Conservation (phyloP, 2,888 invertebrate genomes). For the Ophion slaviceki region DNA sequence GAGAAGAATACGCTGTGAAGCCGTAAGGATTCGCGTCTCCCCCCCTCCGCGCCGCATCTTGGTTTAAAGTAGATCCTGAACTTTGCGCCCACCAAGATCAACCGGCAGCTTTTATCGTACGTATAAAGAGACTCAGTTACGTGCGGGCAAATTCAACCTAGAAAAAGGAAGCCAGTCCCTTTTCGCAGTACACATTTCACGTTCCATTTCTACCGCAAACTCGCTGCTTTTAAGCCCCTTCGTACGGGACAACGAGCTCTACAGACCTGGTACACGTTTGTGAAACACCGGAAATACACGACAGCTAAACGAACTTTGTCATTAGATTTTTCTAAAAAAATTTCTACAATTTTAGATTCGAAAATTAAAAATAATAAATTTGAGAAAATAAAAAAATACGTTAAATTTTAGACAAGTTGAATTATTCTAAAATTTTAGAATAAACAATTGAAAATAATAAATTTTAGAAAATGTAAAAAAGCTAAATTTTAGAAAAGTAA, state of each 20-base stretch:
- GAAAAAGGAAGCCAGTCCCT: background rate
- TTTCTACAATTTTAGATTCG: no score
- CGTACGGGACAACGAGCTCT: background rate
- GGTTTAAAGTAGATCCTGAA: slow-evolving; percentile 47
- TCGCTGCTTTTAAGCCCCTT: background rate
- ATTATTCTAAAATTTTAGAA: no score
- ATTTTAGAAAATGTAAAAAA: no score
- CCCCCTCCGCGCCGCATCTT: background rate
- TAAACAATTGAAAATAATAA: no score
- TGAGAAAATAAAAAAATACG: no score
- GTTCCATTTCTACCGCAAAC: background rate
- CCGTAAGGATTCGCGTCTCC: slow-evolving; percentile 38
- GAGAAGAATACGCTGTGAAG: slow-evolving; percentile 15
- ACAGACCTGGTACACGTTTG: background rate
- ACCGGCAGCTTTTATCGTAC: background rate
- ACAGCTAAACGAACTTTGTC: background rate
- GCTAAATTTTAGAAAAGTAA: no score
- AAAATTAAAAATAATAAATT: no score
- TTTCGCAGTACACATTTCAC: background rate
- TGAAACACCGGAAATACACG: background rate
- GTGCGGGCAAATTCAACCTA: background rate
- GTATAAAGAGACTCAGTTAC: background rate
- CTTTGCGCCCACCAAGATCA: slow-evolving; percentile 25
- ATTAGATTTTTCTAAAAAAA: no score
- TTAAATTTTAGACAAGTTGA: no score